Percentiles rank a stretch among this genome's conserved stretches.
Conservation (phyloP, 1,140 invertebrate species). For the Trypoxylus dichotomus region DNA sequence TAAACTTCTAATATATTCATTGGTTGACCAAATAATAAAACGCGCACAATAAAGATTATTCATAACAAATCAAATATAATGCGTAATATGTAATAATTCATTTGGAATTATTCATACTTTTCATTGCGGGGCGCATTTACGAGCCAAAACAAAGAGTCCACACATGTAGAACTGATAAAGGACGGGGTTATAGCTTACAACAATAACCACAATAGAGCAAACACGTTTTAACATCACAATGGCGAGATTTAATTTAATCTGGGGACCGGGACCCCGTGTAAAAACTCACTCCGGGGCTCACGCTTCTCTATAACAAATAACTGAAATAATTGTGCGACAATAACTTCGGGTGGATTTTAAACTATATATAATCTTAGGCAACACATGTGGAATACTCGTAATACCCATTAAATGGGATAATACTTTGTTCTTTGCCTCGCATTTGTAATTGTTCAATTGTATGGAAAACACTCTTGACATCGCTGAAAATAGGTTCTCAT, state of each 20-base stretch:
- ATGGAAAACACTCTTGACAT: neutral
- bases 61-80: conserved; percentile 32
- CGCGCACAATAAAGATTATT: conserved; percentile 29
- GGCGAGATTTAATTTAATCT: conserved; percentile 47
- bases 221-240: conserved; percentile 48
- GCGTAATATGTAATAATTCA: conserved; percentile 39
- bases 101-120: conserved; percentile 41
- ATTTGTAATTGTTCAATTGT: neutral
- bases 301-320: conserved; percentile 34
- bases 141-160: conserved; percentile 36
- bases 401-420: conserved; percentile 14
- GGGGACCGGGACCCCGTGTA: conserved; percentile 39
- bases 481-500: neutral
- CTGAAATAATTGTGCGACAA: conserved; percentile 38
- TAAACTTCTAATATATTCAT: conserved; percentile 29
- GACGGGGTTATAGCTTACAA: conserved; percentile 42
- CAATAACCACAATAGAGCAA: conserved; percentile 47
- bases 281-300: conserved; percentile 37
- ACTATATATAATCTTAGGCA: conserved; percentile 15
- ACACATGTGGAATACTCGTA: conserved; percentile 11
- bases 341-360: conserved; percentile 34
- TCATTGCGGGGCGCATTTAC: conserved; percentile 37
- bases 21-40: conserved; percentile 28
- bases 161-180: conserved; percentile 36
- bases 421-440: conserved; percentile 7